Evolutionary conservation across 1,140 invertebrate genomes (phyloP).

Genomic region (Apis cerana): DNA sequence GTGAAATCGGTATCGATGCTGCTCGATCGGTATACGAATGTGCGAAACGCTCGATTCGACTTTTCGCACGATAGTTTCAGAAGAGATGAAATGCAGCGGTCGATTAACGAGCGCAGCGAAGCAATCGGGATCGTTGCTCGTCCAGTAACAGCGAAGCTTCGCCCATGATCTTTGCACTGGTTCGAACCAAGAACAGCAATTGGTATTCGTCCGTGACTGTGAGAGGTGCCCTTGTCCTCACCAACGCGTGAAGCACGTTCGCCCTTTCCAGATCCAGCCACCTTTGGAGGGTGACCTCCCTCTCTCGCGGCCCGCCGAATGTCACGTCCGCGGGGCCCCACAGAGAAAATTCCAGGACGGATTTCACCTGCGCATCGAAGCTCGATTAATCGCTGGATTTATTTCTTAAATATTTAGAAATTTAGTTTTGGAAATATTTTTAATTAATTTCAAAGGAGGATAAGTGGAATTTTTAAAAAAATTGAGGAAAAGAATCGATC

Average conservation of each 20-base stretch:
- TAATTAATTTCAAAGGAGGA: no score
- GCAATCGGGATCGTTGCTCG: slow-evolving; percentile 68
- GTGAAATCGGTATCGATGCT: no score
- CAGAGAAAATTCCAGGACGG: slow-evolving; percentile 90
- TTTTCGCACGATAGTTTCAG: no score
- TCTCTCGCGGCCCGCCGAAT: slow-evolving; percentile 85
- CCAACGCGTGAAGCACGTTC: slow-evolving; percentile 89
- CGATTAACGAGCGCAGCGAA: slow-evolving; percentile 22
- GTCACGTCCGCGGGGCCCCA: slow-evolving; percentile 91
- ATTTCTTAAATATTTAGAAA: no score
- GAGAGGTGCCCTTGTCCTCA: slow-evolving; percentile 87
- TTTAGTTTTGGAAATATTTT: no score
- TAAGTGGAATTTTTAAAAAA: no score
- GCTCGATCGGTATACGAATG: no score
- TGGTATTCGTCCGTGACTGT: slow-evolving; percentile 90
- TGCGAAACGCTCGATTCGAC: no score
- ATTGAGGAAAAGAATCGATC: no score
- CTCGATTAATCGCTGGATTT: no score
- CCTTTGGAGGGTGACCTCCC: slow-evolving; percentile 87
- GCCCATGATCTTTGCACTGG: slow-evolving; percentile 89
- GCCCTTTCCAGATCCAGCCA: slow-evolving; percentile 93
- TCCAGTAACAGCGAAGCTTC: slow-evolving; percentile 88
- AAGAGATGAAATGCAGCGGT: neutral
- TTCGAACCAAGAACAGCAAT: slow-evolving; percentile 90
- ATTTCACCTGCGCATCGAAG: slow-evolving; percentile 82